Conservation (phyloP, 2,113 vertebrate species). For the Bagarius yarrelli region DNA sequence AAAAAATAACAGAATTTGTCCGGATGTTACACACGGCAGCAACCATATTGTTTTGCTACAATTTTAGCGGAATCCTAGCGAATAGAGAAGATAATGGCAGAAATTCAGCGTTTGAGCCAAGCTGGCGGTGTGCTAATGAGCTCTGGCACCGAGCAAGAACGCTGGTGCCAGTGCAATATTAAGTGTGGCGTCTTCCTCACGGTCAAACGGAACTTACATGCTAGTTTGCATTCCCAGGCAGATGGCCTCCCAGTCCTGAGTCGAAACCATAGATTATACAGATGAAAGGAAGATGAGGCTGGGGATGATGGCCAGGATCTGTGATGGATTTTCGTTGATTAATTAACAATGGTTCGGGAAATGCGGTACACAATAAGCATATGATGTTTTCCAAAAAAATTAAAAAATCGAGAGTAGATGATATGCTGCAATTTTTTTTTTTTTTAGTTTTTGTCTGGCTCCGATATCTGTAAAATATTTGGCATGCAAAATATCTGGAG, state of each 20-base stretch:
- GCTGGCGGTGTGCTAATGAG: slow-evolving; percentile 55
- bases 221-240: slow-evolving; percentile 52
- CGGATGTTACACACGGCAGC: not conserved
- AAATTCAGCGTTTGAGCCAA: slow-evolving; percentile 40
- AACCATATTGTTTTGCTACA: slow-evolving; percentile 2
- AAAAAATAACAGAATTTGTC: not conserved
- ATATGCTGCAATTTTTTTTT: not conserved
- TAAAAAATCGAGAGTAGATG: not conserved
- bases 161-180: slow-evolving; percentile 53
- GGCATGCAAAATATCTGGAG: too few relatives aligned
- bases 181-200: slow-evolving; percentile 54
- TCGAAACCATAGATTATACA: slow-evolving; percentile 16
- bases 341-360: not conserved
- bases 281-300: not conserved
- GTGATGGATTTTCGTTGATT: not conserved
- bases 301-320: not conserved
- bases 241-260: slow-evolving; percentile 49
- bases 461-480: not conserved
- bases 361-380: not conserved
- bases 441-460: too few relatives aligned
- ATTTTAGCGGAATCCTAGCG: slow-evolving; percentile 16
- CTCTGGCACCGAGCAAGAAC: slow-evolving; percentile 49
- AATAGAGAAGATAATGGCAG: slow-evolving; percentile 38
- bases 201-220: slow-evolving; percentile 58
- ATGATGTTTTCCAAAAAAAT: not conserved